A percentile compares a stretch with the other conserved stretches of the same genome.
phyloP scores from a whole-genome alignment of 1,140 invertebrate genomes.

The Anastrepha obliqua region DNA sequence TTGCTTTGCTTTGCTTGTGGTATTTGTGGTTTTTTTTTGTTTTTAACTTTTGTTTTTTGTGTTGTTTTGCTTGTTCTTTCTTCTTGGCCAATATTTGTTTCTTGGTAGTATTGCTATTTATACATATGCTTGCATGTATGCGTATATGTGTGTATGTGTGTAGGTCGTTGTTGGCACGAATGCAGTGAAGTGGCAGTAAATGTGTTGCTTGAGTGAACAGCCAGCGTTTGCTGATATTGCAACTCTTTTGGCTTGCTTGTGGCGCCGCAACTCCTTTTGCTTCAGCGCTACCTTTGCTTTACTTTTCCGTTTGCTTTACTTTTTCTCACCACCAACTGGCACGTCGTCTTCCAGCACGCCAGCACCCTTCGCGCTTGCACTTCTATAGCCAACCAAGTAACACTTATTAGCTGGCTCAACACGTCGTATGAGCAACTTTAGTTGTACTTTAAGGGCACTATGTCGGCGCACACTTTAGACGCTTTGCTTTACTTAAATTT shows the following conservation, averaged over 20 bases:
- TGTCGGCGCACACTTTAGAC: background rate
- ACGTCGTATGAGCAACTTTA: slow-evolving; percentile 53
- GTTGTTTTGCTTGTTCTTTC: background rate
- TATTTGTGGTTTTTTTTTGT: background rate
- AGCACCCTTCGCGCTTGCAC: too few species aligned
- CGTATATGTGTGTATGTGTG: background rate
- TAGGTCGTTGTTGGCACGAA: slow-evolving; percentile 37
- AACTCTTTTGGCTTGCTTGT: slow-evolving; percentile 16
- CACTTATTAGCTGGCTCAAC: background rate
- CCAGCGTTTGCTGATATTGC: slow-evolving; percentile 22
- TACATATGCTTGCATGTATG: background rate
- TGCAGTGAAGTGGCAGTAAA: slow-evolving; percentile 40
- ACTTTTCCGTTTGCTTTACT: background rate
- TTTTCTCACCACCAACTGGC: too few species aligned
- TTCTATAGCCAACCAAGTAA: too few species aligned
- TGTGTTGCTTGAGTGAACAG: slow-evolving; percentile 42
- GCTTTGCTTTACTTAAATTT: background rate
- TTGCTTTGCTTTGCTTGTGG: too few species aligned
- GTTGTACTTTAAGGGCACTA: background rate
- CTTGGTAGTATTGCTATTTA: background rate
- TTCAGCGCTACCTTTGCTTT: background rate
- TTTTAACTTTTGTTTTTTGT: background rate
- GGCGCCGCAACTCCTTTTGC: background rate
- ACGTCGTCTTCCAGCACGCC: too few species aligned
- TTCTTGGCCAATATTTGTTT: background rate